Percentiles rank a stretch among this genome's conserved stretches.
phyloP scores from a whole-genome alignment of 1,140 invertebrate species.

The Temnothorax longispinosus region DNA sequence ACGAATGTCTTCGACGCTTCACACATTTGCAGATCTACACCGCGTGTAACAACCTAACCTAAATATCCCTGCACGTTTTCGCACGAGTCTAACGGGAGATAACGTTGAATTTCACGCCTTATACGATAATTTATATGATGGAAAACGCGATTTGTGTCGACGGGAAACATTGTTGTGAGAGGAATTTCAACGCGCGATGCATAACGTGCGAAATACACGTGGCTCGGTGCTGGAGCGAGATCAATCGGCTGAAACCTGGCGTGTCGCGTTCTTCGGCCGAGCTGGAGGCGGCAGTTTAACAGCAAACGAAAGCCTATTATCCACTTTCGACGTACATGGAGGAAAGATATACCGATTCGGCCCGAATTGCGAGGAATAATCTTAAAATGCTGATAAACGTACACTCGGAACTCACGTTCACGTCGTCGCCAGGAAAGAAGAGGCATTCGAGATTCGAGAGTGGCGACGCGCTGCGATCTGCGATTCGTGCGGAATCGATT shows the following conservation, averaged over 20 bases:
- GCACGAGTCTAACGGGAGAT: not conserved
- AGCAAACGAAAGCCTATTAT: not conserved
- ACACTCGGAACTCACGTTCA: not conserved
- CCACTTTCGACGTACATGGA: not conserved
- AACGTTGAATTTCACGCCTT: not conserved
- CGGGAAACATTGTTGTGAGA: not conserved
- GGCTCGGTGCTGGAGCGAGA: not conserved
- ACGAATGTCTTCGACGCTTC: not conserved
- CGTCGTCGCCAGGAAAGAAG: slow-evolving; percentile 14
- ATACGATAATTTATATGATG: not conserved
- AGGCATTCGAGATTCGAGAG: not conserved
- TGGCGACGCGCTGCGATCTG: not conserved
- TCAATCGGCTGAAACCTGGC: not conserved
- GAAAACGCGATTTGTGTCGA: too few relatives aligned
- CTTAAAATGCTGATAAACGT: slow-evolving; percentile 36
- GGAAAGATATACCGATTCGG: not conserved
- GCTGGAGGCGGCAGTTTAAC: not conserved
- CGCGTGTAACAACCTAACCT: not conserved
- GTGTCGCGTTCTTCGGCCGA: not conserved
- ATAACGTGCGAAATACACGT: slow-evolving; percentile 20
- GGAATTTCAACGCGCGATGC: not conserved
- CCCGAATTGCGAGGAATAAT: slow-evolving; percentile 2
- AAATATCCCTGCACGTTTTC: not conserved
- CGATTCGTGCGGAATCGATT: not conserved
- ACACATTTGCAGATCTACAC: not conserved